Evolutionary conservation across 2,113 vertebrate species (phyloP), one percentile per base, ranked within the genome.

Genomic region (Corythornis madagascariensis): DNA sequence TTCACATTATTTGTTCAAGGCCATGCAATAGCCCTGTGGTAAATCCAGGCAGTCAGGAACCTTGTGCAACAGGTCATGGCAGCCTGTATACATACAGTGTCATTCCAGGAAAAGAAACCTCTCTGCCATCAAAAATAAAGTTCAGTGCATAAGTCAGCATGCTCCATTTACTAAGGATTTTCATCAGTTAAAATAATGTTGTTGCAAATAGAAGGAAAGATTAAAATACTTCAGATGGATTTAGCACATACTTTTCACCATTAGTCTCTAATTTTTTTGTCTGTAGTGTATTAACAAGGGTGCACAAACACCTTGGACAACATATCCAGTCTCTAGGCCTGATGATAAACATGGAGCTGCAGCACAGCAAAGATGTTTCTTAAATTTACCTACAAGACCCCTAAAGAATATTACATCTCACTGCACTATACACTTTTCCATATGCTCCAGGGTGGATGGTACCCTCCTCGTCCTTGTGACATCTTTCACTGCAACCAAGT

Each of bases 101-200:
- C 16, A 63, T 93, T 86, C 73, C 76, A 86, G 40, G 14, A n/a
- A 87, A 8, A 60, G 61, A 90, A 91, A 92, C n/a, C 40, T 78
- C 47, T 77, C 72, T 88, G 52, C 67, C 64, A 38, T 85, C 73
- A 91, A 93, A 93, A 92, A 78, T 40, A 75, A 93, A 91, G 63
- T 84, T 93, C 82, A 80, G 35, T 13, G 78, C 42, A 77, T 48
- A 70, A 1, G 52, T 85, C 78, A 94, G 2, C 47, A 79, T 74
- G 60, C 53, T 87, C 31, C 64, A 74, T 91, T 96, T 92, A 60
- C 31, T 73, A 73, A 93, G 87, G 74, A 83, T 93, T 94, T 91
- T 85, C 33, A 29, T 67, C 29, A n/a, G 59, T 87, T 84, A 94
- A 92, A 96, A 89, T 85, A 79, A 66, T 48, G 38, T 79, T 92